Evolutionary conservation across 1,140 invertebrate genomes (phyloP).

Genomic region (Macrotrachela quadricornifera): DNA sequence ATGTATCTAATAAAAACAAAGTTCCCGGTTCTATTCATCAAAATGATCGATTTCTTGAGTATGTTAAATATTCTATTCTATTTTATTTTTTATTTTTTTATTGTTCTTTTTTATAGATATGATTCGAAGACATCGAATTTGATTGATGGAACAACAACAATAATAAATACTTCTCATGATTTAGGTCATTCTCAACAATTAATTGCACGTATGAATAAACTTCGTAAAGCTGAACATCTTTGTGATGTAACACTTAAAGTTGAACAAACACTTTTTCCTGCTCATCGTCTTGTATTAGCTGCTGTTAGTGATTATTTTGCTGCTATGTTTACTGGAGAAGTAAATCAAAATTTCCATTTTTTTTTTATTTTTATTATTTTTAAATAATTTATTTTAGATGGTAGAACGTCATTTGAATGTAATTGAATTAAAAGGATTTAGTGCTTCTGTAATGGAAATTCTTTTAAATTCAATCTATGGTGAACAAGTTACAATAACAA

Average conservation of each 20-base stretch:
- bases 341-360: not conserved
- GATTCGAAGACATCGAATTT: too few relatives aligned
- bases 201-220: constrained; percentile 16
- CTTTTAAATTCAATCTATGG: constrained; percentile 77
- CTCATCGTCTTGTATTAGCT: constrained; percentile 12
- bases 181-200: too few relatives aligned
- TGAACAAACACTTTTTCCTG: constrained; percentile 10
- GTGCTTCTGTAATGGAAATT: constrained; percentile 48
- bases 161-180: too few relatives aligned
- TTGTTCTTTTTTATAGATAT: too few relatives aligned
- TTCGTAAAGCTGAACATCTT: constrained; percentile 17
- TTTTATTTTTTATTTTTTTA: too few relatives aligned
- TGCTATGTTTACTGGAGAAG: constrained; percentile 13
- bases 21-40: too few relatives aligned
- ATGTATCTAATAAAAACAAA: too few relatives aligned
- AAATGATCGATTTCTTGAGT: too few relatives aligned
- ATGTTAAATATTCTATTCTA: too few relatives aligned
- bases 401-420: constrained; percentile 36
- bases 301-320: constrained; percentile 12
- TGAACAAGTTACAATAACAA: constrained; percentile 42
- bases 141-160: too few relatives aligned
- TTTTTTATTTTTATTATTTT: not conserved
- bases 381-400: constrained; percentile 14
- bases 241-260: constrained; percentile 12
- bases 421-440: constrained; percentile 56